Base-by-base conservation (phyloP, 2,888 invertebrate species). In the Cacoxenus indagator region DNA sequence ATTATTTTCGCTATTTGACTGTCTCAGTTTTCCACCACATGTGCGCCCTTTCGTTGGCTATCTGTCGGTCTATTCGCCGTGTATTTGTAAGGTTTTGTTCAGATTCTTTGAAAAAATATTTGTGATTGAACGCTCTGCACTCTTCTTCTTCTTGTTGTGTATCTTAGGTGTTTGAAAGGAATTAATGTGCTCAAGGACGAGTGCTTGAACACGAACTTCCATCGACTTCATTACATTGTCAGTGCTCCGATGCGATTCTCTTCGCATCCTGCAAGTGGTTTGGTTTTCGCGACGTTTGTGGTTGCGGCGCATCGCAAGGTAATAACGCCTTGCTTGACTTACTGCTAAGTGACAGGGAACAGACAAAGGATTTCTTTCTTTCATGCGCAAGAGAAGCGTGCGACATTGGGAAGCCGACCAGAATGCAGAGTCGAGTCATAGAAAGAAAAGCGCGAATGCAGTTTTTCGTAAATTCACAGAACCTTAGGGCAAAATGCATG, bases 1-100 rank as follows among this genome's bases (percentile, higher is more conserved):
- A 79, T 81, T 82, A 79, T 79, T 82, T 79, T 81, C 70, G 70
- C 76, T 78, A 75, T 82, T 77, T 81, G 82, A 82, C 80, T 82
- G 79, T 81, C 77, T 73, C 70, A 37, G 27, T 55, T 55, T n/a
- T 55, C 19, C 9, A n/a, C n/a, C 22, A 22, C 51, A 4, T 9
- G n/a, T 14, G 4, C 55, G 24, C 9, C 8, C 11, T 27, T 2
- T 6, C n/a, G 11, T n/a, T 22, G 54, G 5, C 55, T 55, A 14
- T n/a, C 24, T 55, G 55, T 55, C 27, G 24, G 26, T n/a, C 14
- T 48, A 17, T 8, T 17, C 17, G 48, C n/a, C n/a, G 17, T 48
- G 17, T 48, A n/a, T n/a, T 37, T 37, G 5, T 37, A 37, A 37
- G 8, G 5, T 37, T 37, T 11, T 37, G 8, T 4, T 37, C 5